phyloP scores from a whole-genome alignment of 2,113 vertebrate genomes.

The Cathartes aura region DNA sequence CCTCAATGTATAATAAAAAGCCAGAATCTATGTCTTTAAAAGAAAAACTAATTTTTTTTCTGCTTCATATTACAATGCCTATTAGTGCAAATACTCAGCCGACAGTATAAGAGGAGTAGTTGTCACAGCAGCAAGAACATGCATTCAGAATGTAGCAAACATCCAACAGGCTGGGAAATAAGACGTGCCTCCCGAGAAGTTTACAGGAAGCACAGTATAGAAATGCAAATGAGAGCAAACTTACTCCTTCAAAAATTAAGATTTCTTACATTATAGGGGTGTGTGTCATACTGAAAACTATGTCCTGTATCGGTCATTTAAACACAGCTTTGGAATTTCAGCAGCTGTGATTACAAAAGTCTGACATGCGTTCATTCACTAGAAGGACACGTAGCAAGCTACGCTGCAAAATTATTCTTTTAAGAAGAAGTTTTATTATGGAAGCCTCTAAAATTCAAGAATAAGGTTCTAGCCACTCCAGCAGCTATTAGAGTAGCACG shows the following conservation, averaged over 20 bases:
- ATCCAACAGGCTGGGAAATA: not conserved
- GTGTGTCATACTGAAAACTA: not conserved
- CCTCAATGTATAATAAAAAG: not conserved
- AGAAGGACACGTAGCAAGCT: not conserved
- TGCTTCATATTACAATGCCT: not conserved
- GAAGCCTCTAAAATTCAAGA: not conserved
- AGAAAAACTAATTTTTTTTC: not conserved
- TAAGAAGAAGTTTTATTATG: not conserved
- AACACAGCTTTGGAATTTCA: not conserved
- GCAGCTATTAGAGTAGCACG: not conserved
- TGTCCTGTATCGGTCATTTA: not conserved
- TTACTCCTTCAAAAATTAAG: not conserved
- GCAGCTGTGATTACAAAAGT: not conserved
- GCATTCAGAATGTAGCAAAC: not conserved
- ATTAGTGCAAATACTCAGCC: not conserved
- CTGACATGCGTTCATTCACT: not conserved
- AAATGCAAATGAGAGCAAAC: not conserved
- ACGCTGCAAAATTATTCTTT: not conserved
- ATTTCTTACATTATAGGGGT: not conserved
- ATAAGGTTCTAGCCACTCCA: not conserved
- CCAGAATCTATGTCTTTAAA: not conserved
- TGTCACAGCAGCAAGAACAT: not conserved
- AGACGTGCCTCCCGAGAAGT: not conserved
- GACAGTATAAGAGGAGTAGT: not conserved
- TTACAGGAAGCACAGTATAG: not conserved